A percentile compares a stretch with the other conserved stretches of the same genome.
Evolutionary conservation across 1,140 invertebrate genomes (phyloP).

Genomic region (Habropoda laboriosa): DNA sequence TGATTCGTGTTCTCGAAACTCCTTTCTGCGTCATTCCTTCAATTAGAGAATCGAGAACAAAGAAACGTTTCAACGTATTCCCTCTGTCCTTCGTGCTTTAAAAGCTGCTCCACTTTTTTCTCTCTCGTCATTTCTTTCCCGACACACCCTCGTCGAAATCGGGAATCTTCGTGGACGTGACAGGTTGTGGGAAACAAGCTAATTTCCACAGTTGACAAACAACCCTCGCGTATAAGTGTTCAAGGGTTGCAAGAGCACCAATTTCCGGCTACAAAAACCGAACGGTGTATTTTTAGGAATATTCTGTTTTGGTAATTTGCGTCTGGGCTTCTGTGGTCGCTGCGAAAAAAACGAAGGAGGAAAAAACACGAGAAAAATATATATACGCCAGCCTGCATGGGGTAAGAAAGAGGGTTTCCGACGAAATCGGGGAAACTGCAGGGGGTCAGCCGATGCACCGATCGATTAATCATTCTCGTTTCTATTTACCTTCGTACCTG

Average conservation of each 20-base stretch:
- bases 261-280: conserved; percentile 4
- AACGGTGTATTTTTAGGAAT: conserved; percentile 26
- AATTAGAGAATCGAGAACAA: neutral
- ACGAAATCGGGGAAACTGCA: conserved; percentile 52
- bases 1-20: conserved; percentile 64
- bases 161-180: conserved; percentile 43
- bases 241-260: conserved; percentile 54
- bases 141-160: conserved; percentile 27
- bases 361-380: conserved; percentile 58
- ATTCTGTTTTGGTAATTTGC: conserved; percentile 67
- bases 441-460: conserved; percentile 67
- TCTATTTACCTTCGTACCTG: conserved; percentile 74
- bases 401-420: conserved; percentile 57
- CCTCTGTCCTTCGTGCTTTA: too few relatives aligned
- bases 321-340: conserved; percentile 41
- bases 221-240: conserved; percentile 12
- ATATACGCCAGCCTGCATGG: conserved; percentile 55
- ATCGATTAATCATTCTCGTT: conserved; percentile 79
- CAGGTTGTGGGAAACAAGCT: conserved; percentile 64
- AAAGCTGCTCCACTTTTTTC: too few relatives aligned
- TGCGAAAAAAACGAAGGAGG: conserved; percentile 32
- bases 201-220: conserved; percentile 38
- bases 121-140: neutral
- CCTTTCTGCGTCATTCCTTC: too few relatives aligned
- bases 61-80: too few relatives aligned